Base-by-base conservation (phyloP, 2,113 vertebrate species). In the Bombycilla garrulus region DNA sequence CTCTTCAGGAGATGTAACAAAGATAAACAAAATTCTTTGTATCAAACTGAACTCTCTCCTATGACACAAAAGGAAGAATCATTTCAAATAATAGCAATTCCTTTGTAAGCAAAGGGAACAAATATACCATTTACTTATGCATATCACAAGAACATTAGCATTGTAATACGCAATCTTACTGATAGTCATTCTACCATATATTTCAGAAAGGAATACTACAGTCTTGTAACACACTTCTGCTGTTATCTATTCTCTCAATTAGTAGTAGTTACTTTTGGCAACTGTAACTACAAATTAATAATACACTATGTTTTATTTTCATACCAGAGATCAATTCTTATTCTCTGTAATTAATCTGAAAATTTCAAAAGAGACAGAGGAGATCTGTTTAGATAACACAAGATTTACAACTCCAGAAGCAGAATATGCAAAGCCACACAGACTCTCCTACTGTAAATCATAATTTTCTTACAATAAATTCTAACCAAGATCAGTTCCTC, bases 401-500 rank as follows among this genome's bases (percentile, higher is more conserved):
- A 60, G 50, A 95, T 96, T 85, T 88, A 96, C 23, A 92, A 65
- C 58, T 87, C 44, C 74, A 86, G 60, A 91, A 81, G 40, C 35
- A 69, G 45, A 92, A 15, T 62, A 88, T 81, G 70, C 88, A 81
- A 92, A 71, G 24, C 6, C 44, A 67, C 19, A 47, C 1, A 79
- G 5, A 47, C 48, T 44, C 97, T 86, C 62, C 92, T 78, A 93
- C 81, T 91, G 81, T 81, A 96, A 89, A 95, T 94, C 54, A 19
- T 69, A 90, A 70, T 73, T 56, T 95, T 90, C 51, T 95, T 80
- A 86, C 38, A 93, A 80, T 91, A 94, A 93, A 95, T 85, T 92
- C 71, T 80, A 97, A 58, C 36, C 58, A 89, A 65, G 61, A 92
- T 88, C 85, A 96, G 81, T 95, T 97, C 70, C 70, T 97, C 73